Base-by-base conservation (phyloP, 2,113 vertebrate species). In the Pseudorhombus dupliciocellatus region DNA sequence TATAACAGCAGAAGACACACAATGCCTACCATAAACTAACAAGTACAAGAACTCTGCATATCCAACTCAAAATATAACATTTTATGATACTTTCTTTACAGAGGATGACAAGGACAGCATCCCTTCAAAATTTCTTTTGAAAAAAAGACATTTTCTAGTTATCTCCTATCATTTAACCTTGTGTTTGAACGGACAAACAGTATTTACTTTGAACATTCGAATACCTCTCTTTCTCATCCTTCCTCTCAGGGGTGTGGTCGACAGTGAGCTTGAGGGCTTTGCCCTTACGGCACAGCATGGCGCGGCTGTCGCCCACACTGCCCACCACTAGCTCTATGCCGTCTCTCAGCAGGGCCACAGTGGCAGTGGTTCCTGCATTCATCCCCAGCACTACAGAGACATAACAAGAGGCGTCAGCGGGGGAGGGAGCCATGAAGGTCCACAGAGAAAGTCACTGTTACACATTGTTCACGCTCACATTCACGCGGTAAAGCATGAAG, bases 181-280 rank as follows among this genome's bases (percentile, higher is more conserved):
- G n/a, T 28, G 26, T 28, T 3, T 28, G 5, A 28, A 28, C 26
- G 26, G 26, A 51, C 10, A 3, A 22, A 51, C 48, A 2, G 53
- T 20, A 3, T 7, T 30, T 30, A 44, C 15, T 25, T 24, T 18
- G 12, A 26, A 51, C 50, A 24, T 62, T 40, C 24, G 2, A 6
- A 25, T 91, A 98, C 98, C 98, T 98, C 83, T 97, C 95, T 75
- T 98, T 99, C 81, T 99, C 98, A 16, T 98, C 97, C 87, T 97
- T 98, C 75, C 98, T 95, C 61, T 99, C 97, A 1, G 97, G 97
- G 11, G 97, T 98, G 76, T 99, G 98, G 88, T 99, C 98, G 65
- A 80, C 93, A n/a, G 98, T 99, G 80, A 99, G 94, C 81, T 97
- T 99, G 71, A 95, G 48, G 24, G 94, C 94, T 84, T 98, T 98